Conservation (phyloP, 2,797 vertebrate species). For the Mastacembelus armatus region DNA sequence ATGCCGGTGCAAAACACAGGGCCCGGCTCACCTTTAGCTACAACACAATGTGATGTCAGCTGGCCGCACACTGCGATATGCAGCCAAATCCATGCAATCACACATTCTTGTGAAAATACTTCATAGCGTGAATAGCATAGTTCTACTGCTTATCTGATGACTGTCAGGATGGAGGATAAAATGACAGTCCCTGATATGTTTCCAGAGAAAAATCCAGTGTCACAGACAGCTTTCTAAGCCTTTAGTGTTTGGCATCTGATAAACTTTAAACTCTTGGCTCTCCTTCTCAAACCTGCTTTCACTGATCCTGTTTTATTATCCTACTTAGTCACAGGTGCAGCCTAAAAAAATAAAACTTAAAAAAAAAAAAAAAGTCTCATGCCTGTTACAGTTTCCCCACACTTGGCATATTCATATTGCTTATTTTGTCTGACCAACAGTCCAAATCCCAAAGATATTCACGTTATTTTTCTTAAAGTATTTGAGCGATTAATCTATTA, state of each 20-base stretch:
- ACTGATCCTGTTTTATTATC: constrained; percentile 4
- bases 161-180: constrained; percentile 19
- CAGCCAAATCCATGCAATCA: not conserved
- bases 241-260: not conserved
- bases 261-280: not conserved
- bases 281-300: not conserved
- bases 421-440: not conserved
- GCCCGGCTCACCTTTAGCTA: constrained; percentile 7
- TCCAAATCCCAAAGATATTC: not conserved
- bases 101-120: constrained; percentile 23
- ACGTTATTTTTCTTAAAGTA: not conserved
- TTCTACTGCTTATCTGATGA: constrained; percentile 15
- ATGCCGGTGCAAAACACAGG: not conserved
- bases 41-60: constrained; percentile 4
- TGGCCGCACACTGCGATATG: not conserved
- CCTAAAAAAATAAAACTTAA: no score
- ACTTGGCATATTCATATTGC: not conserved
- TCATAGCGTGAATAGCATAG: constrained; percentile 7
- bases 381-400: no score
- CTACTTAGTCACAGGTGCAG: no score
- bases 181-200: constrained; percentile 2
- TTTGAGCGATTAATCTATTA: not conserved
- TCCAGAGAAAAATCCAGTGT: constrained; percentile 11
- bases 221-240: not conserved
- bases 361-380: no score